Percentiles rank a stretch among this genome's conserved stretches.
These are phyloP conservation scores for Esperia sulphurella DNA, from an alignment of 2,888 invertebrate species.

Conservation along the genomic window DNA sequence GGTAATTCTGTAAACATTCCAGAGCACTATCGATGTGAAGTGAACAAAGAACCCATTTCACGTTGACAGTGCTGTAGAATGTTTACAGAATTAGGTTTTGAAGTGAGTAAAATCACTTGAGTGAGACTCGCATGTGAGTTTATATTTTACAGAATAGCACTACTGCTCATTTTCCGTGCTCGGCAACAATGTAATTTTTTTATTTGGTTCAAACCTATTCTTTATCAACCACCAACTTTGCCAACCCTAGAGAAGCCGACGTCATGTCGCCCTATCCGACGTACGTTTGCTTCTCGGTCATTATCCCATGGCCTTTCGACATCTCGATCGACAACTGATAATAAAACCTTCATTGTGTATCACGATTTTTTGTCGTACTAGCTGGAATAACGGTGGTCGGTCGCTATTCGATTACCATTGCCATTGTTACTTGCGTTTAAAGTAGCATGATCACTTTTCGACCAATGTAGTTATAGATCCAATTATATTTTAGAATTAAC, in stretches of 20 bases:
- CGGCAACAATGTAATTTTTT: no score
- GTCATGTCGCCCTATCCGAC: conserved; percentile 12
- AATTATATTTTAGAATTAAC: no score
- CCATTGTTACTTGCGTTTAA: neutral
- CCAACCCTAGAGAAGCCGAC: neutral
- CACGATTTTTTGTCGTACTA: conserved; percentile 3
- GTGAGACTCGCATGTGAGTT: no score
- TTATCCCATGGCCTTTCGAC: conserved; percentile 24
- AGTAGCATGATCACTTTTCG: neutral
- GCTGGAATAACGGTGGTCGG: conserved; percentile 4
- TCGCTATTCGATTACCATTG: neutral
- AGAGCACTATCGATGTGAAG: no score
- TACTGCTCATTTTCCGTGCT: no score
- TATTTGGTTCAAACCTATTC: no score
- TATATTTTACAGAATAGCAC: no score
- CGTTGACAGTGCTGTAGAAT: no score
- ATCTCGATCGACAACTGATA: conserved; percentile 16
- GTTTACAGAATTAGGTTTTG: no score
- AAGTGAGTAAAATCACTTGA: no score
- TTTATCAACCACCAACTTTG: neutral
- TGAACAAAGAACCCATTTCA: no score
- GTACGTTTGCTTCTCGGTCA: conserved; percentile 16
- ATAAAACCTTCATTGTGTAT: conserved; percentile 8
- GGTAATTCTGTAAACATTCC: no score
- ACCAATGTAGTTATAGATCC: neutral